A percentile compares a stretch with the other conserved stretches of the same genome.
Evolutionary conservation across 2,797 vertebrate genomes (phyloP).

Genomic region (Epinephelus awoara): DNA sequence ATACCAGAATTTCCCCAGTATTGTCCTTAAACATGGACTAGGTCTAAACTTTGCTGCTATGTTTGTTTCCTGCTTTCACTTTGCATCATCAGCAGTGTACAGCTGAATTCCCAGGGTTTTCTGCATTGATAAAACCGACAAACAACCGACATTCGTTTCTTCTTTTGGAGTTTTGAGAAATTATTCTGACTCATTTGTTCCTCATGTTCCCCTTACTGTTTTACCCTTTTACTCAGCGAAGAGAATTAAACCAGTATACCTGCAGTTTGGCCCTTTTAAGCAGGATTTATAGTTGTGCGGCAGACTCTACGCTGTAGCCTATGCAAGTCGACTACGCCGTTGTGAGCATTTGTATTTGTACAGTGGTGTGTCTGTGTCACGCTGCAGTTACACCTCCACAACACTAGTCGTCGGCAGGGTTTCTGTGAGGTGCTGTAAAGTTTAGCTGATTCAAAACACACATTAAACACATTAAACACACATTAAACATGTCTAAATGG

Average conservation of each 20-base stretch:
- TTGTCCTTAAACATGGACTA: neutral
- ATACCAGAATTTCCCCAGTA: neutral
- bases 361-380: no score
- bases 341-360: no score
- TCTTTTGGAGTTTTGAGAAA: neutral
- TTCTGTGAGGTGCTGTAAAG: no score
- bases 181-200: neutral
- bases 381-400: no score
- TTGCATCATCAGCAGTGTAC: neutral
- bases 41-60: no score
- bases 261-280: neutral
- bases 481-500: no score
- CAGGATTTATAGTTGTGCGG: no score
- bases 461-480: no score
- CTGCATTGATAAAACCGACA: neutral
- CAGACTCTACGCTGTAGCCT: no score
- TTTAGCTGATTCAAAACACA: no score
- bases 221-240: neutral
- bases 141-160: neutral
- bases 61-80: neutral
- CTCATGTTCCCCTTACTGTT: neutral
- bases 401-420: no score
- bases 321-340: no score
- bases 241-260: neutral
- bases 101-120: neutral